Evolutionary conservation across 2,888 invertebrate genomes (phyloP).

Genomic region (Drosophila meridionalis): DNA sequence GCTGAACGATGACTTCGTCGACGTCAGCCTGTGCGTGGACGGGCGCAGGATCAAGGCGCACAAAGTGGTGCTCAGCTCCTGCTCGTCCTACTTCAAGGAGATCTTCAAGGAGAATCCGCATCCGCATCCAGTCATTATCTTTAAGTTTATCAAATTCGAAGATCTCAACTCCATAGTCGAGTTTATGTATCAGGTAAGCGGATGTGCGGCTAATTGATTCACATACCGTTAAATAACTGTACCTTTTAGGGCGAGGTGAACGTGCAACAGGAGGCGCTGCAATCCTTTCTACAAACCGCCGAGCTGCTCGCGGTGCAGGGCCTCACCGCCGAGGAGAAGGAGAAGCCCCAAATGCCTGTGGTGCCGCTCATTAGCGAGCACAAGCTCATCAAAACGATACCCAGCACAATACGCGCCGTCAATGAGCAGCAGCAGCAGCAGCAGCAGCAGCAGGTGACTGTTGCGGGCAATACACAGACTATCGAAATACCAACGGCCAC

Average conservation of each 20-base stretch:
- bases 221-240: background rate
- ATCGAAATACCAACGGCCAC: slow-evolving; percentile 83
- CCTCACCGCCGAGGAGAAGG: slow-evolving; percentile 87
- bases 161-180: slow-evolving; percentile 92
- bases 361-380: slow-evolving; percentile 80
- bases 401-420: slow-evolving; percentile 84
- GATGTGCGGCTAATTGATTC: background rate
- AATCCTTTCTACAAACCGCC: slow-evolving; percentile 91
- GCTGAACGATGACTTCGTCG: slow-evolving; percentile 90
- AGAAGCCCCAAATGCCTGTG: slow-evolving; percentile 82
- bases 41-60: slow-evolving; percentile 93
- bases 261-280: slow-evolving; percentile 91
- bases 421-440: slow-evolving; percentile 72
- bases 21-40: slow-evolving; percentile 94
- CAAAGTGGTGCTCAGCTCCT: slow-evolving; percentile 93
- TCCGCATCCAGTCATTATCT: slow-evolving; percentile 92
- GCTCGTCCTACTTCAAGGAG: slow-evolving; percentile 92
- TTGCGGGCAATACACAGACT: slow-evolving; percentile 75
- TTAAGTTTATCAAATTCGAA: slow-evolving; percentile 91
- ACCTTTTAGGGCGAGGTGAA: slow-evolving; percentile 89
- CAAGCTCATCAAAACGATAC: slow-evolving; percentile 84
- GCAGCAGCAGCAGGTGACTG: slow-evolving; percentile 61
- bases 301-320: slow-evolving; percentile 92
- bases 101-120: slow-evolving; percentile 91
- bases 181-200: slow-evolving; percentile 89